phyloP scores from a whole-genome alignment of 1,140 invertebrate species.

The Acromyrmex heyeri region DNA sequence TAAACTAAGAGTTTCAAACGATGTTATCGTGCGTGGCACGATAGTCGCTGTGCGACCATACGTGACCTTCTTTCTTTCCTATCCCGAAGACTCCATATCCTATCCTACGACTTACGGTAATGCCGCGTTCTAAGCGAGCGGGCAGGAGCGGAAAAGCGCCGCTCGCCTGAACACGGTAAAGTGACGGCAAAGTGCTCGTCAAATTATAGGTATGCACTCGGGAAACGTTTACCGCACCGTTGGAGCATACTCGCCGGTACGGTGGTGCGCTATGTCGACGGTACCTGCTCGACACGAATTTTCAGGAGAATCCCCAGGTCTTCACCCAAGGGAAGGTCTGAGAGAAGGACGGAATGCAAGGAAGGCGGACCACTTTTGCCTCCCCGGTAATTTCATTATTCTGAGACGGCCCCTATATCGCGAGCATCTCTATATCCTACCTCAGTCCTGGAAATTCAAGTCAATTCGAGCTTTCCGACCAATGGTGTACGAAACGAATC shows the following conservation, averaged over 20 bases:
- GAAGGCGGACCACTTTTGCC: constrained; percentile 25
- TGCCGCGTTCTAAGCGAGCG: neutral
- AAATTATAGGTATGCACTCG: constrained; percentile 73
- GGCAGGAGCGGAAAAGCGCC: constrained; percentile 31
- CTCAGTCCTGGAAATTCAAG: neutral
- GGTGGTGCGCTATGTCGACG: neutral
- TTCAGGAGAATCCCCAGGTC: constrained; percentile 8
- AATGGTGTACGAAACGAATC: neutral
- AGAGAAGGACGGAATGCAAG: constrained; percentile 27
- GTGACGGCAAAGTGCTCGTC: constrained; percentile 72
- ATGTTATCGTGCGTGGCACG: constrained; percentile 22
- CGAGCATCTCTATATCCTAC: no score
- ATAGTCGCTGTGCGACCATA: neutral
- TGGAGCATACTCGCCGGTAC: constrained; percentile 15
- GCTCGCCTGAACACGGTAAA: constrained; percentile 47
- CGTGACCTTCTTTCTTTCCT: neutral
- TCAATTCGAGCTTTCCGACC: constrained; percentile 4
- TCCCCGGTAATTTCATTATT: constrained; percentile 47
- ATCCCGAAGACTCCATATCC: constrained; percentile 30
- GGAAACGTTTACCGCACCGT: constrained; percentile 69
- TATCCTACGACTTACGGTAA: constrained; percentile 61
- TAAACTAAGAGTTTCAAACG: neutral
- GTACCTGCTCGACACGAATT: constrained; percentile 63
- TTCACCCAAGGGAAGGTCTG: constrained; percentile 17
- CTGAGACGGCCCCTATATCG: neutral